These are phyloP conservation scores for Athalia circularis DNA, from an alignment of 2,888 invertebrate genomes.

Conservation along the genomic window DNA sequence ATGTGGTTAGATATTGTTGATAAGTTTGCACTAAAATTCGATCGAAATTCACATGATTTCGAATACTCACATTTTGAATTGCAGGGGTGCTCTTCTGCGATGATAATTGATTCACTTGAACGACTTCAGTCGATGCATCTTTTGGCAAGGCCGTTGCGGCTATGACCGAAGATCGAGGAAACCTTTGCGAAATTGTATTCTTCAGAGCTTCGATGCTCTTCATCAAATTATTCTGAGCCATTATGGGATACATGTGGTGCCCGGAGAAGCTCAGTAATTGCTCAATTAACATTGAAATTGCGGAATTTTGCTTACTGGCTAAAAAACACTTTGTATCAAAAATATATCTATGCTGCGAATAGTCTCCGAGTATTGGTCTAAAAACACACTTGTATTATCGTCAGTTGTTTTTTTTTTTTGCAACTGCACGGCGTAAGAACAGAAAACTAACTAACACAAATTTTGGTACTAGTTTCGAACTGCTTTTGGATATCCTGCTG, in stretches of 20 bases:
- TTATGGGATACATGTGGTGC: conserved; percentile 55
- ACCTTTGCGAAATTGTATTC: conserved; percentile 47
- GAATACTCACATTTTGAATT: conserved; percentile 60
- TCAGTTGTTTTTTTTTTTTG: not conserved
- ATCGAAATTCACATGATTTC: too few relatives aligned
- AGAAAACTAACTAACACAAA: too few relatives aligned
- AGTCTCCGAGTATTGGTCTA: not conserved
- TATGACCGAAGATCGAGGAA: conserved; percentile 55
- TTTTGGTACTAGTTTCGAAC: too few relatives aligned
- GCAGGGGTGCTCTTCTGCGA: conserved; percentile 53
- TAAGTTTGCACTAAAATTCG: not conserved
- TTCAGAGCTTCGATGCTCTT: conserved; percentile 57
- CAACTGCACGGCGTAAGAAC: too few relatives aligned
- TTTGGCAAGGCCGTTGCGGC: conserved; percentile 58
- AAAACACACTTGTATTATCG: conserved; percentile 8
- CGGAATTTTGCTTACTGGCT: not conserved
- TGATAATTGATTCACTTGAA: conserved; percentile 60
- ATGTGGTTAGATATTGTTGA: conserved; percentile 16
- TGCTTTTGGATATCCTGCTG: too few relatives aligned
- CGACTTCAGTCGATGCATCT: conserved; percentile 60
- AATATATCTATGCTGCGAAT: not conserved
- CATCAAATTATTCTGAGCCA: conserved; percentile 53
- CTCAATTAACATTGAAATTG: conserved; percentile 34
- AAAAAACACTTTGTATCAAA: conserved; percentile 21
- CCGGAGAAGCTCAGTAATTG: conserved; percentile 24